Base-by-base conservation (phyloP, 2,888 invertebrate genomes). In the Agriopis leucophaearia region DNA sequence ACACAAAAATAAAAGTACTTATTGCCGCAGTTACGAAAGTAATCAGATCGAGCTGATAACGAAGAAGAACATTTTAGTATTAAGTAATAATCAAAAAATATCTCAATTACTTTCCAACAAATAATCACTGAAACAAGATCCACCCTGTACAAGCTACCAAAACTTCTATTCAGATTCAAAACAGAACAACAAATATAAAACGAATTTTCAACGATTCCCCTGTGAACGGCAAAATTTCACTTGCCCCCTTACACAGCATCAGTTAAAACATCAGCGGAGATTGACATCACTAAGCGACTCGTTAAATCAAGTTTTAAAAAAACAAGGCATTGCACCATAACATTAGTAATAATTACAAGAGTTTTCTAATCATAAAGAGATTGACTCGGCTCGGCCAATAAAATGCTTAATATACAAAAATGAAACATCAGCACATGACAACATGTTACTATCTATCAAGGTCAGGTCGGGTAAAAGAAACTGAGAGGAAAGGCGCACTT, bases 401-500 rank as follows among this genome's bases (percentile, higher is more conserved):
- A 58, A 64, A 62, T 55, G 40, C 51, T 45, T 51, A 56, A 51
- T 35, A 54, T 58, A 51, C 27, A 54, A 56, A 57, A 59, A 59
- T 60, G 56, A 63, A 27, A 63, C 38, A 58, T n/a, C 35, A 61
- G 52, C 44, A 44, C 58, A 61, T 52, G 56, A 60, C 60, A 72
- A 73, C 69, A 69, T 62, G 59, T 66, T 72, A 67, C 65, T n/a
- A 58, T 59, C 67, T 35, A 69, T 57, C 61, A 27, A 27, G 27
- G 4, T 27, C 27, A 27, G 27, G 27, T 4, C 27, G 3, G 27
- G 27, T 27, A 27, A 27, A 5, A 27, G 27, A 27, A 27, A 27
- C 3, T 27, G 0, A 27, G 27, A 27, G 27, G 27, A 27, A 27
- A 27, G 27, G 27, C n/a, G n/a, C n/a, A n/a, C n/a, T n/a, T n/a